Base-by-base conservation (phyloP, 2,113 vertebrate genomes). In the Ophiodon elongatus region DNA sequence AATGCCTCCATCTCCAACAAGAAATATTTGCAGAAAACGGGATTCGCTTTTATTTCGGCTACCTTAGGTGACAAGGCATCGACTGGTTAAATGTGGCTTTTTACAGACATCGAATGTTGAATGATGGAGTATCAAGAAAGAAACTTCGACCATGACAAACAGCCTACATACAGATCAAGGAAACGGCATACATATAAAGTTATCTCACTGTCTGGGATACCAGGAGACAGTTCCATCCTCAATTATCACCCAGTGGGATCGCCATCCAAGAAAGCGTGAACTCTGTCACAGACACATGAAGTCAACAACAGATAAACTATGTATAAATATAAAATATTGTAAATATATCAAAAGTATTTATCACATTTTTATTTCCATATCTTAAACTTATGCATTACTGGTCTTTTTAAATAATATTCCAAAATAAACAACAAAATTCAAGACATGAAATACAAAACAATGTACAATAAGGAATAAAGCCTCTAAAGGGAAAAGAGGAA, bases 141-240 rank as follows among this genome's bases (percentile, higher is more conserved):
- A 52, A 15, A 19, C 0, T 1, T 67, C 13, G 56, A 47, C 13
- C 1, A 43, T 45, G n/a, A 17, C 10, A 25, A 37, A 33, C 45
- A 37, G 6, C 21, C 27, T 33, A 8, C 17, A 10, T 62, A 33
- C 29, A 25, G n/a, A 8, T 59, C 31, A 23, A 56, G 6, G 65
- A 64, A 29, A 1, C 0, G 1, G 14, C 9, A n/a, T 50, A 52
- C 8, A 71, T 15, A 74, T 3, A 63, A 83, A 76, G 37, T 35
- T 47, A 56, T 62, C 98, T 97, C 89, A 99, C 97, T 97, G 96
- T 87, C 94, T 97, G 64, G 91, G 94, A 87, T 97, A 98, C 97
- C 98, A 99, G 21, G 97, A 98, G 78, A 99, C 91, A 7, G 96
- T 96, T 88, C 97, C 97, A 29, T 97, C 95, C 70, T 98, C 96